Evolutionary conservation across 2,113 vertebrate genomes (phyloP), one percentile per base, ranked within the genome.

Genomic region (Pandion haliaetus): DNA sequence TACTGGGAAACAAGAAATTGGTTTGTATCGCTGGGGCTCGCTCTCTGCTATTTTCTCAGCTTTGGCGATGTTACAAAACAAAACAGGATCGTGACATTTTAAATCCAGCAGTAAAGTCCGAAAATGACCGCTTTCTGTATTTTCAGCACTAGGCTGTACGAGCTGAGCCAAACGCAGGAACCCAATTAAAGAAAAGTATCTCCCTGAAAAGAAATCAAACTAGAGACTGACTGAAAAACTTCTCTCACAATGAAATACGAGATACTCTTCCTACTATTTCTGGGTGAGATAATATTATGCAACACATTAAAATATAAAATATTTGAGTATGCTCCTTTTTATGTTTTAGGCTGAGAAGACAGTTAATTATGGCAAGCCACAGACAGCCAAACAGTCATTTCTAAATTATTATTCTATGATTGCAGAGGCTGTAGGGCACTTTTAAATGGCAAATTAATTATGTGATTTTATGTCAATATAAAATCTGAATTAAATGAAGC

Each of bases 401-500:
- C 45, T 70, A 65, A 81, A 78, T 92, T 80, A 84, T 84, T 66
- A 61, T 80, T 85, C 85, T 83, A 32, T 36, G 32, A 86, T 15
- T 93, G 62, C 44, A 92, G 47, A 86, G 58, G 42, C 59, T 72
- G 50, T 38, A 82, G 55, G 40, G 36, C 34, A 81, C 61, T 81
- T 96, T 71, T 15, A 85, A 89, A 80, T 47, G 25, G 58, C 32
- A 96, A 95, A 97, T 76, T 89, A 97, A 94, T 95, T 88, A 74
- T 20, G 49, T n/a, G 59, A 78, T 93, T 96, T 93, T 95, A 86
- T 69, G 71, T 69, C 92, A 93, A 79, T 73, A 86, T 90, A 93
- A 96, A 93, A 96, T 83, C 45, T 4, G 19, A 88, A 93, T 88
- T 69, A 82, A 91, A 96, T 71, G 61, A 95, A 91, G 19, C n/a